Evolutionary conservation across 1,140 invertebrate species (phyloP), one percentile per base, ranked within the genome.

Genomic region (Bathynomus jamesi): DNA sequence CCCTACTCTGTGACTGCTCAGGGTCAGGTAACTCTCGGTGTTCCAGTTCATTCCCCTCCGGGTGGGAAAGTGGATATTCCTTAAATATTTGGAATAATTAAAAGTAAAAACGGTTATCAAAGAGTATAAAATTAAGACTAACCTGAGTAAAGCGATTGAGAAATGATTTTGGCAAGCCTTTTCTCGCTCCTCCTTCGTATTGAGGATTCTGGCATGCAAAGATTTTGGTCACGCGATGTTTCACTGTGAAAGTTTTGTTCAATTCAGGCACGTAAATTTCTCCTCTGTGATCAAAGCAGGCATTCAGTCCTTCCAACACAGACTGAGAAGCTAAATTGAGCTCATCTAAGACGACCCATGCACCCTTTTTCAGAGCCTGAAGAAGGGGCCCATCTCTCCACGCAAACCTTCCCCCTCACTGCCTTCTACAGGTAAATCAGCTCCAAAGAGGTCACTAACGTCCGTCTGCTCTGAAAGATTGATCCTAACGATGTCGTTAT

Each of bases 381-480:
- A 99, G 82, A 71, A 99, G 88, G 0, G 96, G 96, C 7, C 98
- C 98, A 84, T 99, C 96, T 79, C 90, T 87, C 93, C 98, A 99
- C 8, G 88, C 87, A 86, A 99, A 99, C 72, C 90, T 88, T 13
- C 95, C 95, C 71, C 87, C 67, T 79, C 78, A 0, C 87, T 88
- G 72, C 94, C 93, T 85, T 97, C 94, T 2, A 95, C 89, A 0
- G 98, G 98, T 64, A 99, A 84, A 85, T 99, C 97, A 53, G 95
- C 92, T 61, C 98, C 98, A 85, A 99, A 99, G 17, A 99, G 84
- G 85, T 99, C 98, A 24, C 91, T 93, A 63, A 99, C 88, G 84
- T 99, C 97, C 0, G 97, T 99, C 85, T 99, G 97, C 80, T 99
- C 97, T 60, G 96, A 99, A 13, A 99, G 85, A 87, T 99, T 99